Base-by-base conservation (phyloP, 2,888 invertebrate species). In the Smittia sp. region DNA sequence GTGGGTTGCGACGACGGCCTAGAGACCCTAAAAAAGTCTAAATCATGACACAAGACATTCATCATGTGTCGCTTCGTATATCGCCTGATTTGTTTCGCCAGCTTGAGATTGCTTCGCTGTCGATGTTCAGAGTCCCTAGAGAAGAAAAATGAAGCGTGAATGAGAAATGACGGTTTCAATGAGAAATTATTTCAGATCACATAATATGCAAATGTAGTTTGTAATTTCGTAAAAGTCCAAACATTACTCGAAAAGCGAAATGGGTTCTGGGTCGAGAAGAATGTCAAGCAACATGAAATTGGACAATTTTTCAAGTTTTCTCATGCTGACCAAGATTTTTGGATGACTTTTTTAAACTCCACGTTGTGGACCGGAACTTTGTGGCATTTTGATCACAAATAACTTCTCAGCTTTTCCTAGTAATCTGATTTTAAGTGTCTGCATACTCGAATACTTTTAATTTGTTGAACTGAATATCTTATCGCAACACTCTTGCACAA, bases 131-230 rank as follows among this genome's bases (percentile, higher is more conserved):
- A 32, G 32, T 3, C 13, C 58, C 58, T 20, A 58, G 22, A 27
- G 13, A 63, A 63, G 63, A 63, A 63, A 63, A 63, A 24, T 63
- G 63, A 27, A 63, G 7, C 9, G 4, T 24, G 27, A 2, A 4
- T 15, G 46, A 46, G 24, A 58, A 63, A 63, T 27, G 25, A 9
- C 63, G 22, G 27, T 25, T 63, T 63, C 63, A 63, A 63, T 25
- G 63, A 20, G 27, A 63, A 25, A 27, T 63, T 63, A 63, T 63
- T 22, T 63, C n/a, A 63, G 63, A n/a, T 63, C 63, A 63, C 63
- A 63, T 63, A 63, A 20, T 63, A 63, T 63, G 63, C 63, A 63
- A 63, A 63, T n/a, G 6, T n/a, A n/a, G n/a, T n/a, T n/a, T 4
- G 63, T 63, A 18, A 22, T 58, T 58, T 58, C 2, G 9, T 9